Evolutionary conservation across 1,140 invertebrate genomes (phyloP).

Genomic region (Drosophila ogumai): DNA sequence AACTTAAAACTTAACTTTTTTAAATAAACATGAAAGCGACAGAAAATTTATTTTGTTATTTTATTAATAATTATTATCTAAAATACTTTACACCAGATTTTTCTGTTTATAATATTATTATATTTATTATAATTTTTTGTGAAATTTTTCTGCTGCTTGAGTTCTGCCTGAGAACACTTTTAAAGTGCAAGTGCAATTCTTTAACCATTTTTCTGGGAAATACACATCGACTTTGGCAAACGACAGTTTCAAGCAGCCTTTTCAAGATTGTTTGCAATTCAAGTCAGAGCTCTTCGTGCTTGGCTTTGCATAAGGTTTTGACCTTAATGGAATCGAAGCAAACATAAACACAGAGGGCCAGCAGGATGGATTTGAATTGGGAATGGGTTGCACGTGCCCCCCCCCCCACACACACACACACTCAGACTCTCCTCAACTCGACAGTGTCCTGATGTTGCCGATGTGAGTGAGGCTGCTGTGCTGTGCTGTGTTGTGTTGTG

Average conservation of each 20-base stretch:
- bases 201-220: conserved; percentile 8
- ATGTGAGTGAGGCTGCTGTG: conserved; percentile 29
- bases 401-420: conserved; percentile 18
- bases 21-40: not conserved
- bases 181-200: conserved; percentile 2
- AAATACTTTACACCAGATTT: not conserved
- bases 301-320: conserved; percentile 61
- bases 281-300: conserved; percentile 35
- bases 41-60: not conserved
- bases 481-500: conserved; percentile 15
- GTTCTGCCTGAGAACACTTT: not conserved
- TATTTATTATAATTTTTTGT: not conserved
- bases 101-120: not conserved
- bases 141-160: not conserved
- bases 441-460: conserved; percentile 45
- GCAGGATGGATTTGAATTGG: conserved; percentile 27
- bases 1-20: no score
- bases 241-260: conserved; percentile 31
- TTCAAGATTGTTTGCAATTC: conserved; percentile 45
- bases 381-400: conserved; percentile 51
- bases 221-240: conserved; percentile 35
- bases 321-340: conserved; percentile 65
- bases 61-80: no score
- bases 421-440: conserved; percentile 2
- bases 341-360: conserved; percentile 64